phyloP scores from a whole-genome alignment of 2,888 invertebrate species.

The Sarcophaga subvicina region DNA sequence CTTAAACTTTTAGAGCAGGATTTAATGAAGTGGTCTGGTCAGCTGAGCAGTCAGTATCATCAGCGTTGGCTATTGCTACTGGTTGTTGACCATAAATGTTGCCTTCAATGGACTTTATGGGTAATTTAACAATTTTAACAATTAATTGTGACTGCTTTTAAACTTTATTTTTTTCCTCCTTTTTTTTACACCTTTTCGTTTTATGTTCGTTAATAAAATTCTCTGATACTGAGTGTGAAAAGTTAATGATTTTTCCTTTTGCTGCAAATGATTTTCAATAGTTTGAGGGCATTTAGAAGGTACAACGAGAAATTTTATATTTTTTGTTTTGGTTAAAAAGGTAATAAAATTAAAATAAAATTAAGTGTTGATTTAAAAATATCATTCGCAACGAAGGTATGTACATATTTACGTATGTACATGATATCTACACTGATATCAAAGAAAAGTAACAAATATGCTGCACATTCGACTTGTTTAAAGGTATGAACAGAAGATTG shows the following conservation, averaged over 20 bases:
- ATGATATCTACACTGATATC: no score
- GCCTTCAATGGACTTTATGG: constrained; percentile 31
- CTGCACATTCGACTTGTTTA: no score
- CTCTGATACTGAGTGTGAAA: not conserved
- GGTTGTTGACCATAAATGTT: constrained; percentile 17
- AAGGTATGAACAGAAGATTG: no score
- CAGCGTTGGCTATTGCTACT: not conserved
- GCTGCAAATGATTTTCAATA: no score
- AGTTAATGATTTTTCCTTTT: constrained; percentile 1
- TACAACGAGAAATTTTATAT: no score
- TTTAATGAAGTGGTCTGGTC: constrained; percentile 45
- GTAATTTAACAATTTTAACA: constrained; percentile 29
- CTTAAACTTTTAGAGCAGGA: constrained; percentile 34
- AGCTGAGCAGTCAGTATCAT: not conserved
- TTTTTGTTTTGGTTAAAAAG: no score
- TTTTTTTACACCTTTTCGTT: constrained; percentile 7
- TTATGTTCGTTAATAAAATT: not conserved
- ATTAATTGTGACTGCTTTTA: constrained; percentile 39
- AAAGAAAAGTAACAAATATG: no score
- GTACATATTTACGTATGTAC: no score
- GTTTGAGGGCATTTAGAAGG: no score
- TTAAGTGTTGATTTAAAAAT: no score
- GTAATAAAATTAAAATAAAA: no score
- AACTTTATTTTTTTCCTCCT: not conserved
- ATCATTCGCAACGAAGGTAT: no score